Evolutionary conservation across 2,797 vertebrate species (phyloP).

Genomic region (Hydrophis major): DNA sequence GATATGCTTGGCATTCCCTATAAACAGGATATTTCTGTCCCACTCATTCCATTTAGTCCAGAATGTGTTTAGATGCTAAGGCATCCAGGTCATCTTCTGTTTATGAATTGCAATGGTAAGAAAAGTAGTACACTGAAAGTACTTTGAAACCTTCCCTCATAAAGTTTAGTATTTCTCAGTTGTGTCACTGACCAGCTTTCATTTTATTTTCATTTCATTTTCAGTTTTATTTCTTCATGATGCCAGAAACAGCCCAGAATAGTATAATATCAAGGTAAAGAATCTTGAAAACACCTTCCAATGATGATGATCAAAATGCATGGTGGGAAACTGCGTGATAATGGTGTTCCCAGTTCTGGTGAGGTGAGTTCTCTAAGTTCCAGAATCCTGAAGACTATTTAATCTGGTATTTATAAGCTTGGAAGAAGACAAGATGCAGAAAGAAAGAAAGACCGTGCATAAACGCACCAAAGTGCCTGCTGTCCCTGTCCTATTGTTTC

Average conservation of each 20-base stretch:
- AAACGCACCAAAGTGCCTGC: too few species aligned
- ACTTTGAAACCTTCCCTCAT: background rate
- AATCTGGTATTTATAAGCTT: background rate
- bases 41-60: background rate
- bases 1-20: constrained; percentile 12
- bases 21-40: constrained; percentile 27
- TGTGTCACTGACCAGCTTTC: background rate
- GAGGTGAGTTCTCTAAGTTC: background rate
- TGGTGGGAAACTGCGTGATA: background rate
- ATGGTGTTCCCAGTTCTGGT: background rate
- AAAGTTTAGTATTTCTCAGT: background rate
- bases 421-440: background rate
- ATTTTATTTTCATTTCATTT: background rate
- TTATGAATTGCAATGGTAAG: background rate
- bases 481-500: too few species aligned
- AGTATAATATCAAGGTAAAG: background rate
- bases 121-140: background rate
- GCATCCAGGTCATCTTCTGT: background rate
- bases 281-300: background rate
- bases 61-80: background rate
- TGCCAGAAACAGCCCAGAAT: background rate
- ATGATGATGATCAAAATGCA: background rate
- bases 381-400: background rate
- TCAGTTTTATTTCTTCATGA: background rate
- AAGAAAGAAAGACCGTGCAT: too few species aligned